These are phyloP conservation scores for Caenorhabditis imperialis DNA, from an alignment of 2,888 invertebrate genomes.

Conservation along the genomic window DNA sequence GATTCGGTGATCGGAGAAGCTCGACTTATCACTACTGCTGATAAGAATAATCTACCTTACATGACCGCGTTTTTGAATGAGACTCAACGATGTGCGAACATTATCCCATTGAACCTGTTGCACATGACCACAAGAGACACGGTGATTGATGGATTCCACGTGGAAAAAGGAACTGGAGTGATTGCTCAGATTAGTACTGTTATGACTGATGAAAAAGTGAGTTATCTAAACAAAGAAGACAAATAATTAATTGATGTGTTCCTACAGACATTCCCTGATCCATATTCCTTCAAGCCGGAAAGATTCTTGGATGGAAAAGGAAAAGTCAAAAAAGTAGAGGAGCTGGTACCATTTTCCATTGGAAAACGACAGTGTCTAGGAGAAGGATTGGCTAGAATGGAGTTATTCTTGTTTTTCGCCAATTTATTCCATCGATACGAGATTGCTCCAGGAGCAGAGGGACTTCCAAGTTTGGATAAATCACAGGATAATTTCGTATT, in stretches of 20 bases:
- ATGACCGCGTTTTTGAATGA: constrained; percentile 60
- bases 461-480: constrained; percentile 24
- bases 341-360: constrained; percentile 62
- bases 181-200: constrained; percentile 57
- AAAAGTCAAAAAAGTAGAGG: constrained; percentile 29
- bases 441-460: background rate
- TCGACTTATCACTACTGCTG: constrained; percentile 49
- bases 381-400: constrained; percentile 43
- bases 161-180: constrained; percentile 39
- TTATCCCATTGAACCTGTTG: constrained; percentile 40
- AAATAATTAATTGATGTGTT: no score
- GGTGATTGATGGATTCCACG: constrained; percentile 24
- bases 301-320: constrained; percentile 50
- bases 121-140: constrained; percentile 30
- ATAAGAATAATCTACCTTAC: constrained; percentile 46
- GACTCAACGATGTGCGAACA: constrained; percentile 47
- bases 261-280: constrained; percentile 52
- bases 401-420: constrained; percentile 37
- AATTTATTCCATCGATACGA: constrained; percentile 32
- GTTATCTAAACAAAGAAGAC: background rate
- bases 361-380: constrained; percentile 59
- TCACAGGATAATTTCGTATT: constrained; percentile 19
- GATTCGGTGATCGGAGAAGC: constrained; percentile 48
- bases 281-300: constrained; percentile 48
- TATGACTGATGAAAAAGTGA: constrained; percentile 49